Base-by-base conservation (phyloP, 2,113 vertebrate genomes). In the Camelus dromedarius region DNA sequence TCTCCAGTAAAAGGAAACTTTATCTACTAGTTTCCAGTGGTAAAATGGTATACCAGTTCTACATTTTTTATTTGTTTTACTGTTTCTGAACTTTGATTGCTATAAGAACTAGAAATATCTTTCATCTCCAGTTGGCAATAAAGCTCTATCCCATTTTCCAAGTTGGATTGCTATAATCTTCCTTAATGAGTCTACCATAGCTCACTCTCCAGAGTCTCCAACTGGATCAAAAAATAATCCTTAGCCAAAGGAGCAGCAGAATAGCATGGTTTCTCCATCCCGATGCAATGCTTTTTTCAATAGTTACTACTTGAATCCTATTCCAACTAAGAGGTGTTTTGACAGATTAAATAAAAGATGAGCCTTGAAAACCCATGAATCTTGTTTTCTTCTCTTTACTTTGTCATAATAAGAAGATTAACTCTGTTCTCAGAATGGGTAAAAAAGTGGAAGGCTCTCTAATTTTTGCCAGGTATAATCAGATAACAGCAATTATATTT, bases 131-230 rank as follows among this genome's bases (percentile, higher is more conserved):
- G 95, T 73, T 98, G 98, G 97, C 98, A 89, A 30, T 52, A 69
- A 85, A 93, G 35, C 11, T 70, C 38, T 38, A 86, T 19, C 24
- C 56, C 52, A 54, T 86, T 94, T 93, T 96, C 96, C 98, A 98
- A 97, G 88, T 80, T 93, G 95, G 91, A 91, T 42, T 72, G 94
- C 88, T 79, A 26, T 96, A 92, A 90, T 96, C 73, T 93, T 89
- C 69, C 73, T 93, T 97, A 98, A 97, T 96, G 97, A 96, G 96
- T 97, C 96, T 97, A 94, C 97, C 97, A 98, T 88, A 89, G 35
- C 88, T 86, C 76, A 5, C 64, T 95, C 82, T 50, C 46, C 46
- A 46, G 54, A 81, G 85, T n/a, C 62, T 92, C 72, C 67, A 91
- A 89, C 20, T 95, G 90, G 62, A 91, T 75, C 91, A 95, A 89